These are phyloP conservation scores for Plotosus lineatus DNA, from an alignment of 2,113 vertebrate species.

Conservation along the genomic window DNA sequence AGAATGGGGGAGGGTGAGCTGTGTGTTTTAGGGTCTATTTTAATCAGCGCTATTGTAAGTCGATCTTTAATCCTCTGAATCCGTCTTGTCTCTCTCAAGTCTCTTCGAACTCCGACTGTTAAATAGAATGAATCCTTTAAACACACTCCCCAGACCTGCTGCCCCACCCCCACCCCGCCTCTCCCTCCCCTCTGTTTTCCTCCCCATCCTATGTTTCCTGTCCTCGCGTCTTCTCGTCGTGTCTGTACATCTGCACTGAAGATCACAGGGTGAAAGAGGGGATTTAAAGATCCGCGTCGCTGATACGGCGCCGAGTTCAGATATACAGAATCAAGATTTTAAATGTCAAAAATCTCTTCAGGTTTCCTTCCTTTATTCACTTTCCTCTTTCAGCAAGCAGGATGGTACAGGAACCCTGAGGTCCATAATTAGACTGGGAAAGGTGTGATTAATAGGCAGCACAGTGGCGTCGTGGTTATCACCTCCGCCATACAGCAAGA, in stretches of 20 bases:
- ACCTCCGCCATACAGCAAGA: too few relatives aligned
- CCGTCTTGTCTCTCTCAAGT: slow-evolving; percentile 31
- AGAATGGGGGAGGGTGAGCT: neutral
- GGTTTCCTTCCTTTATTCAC: neutral
- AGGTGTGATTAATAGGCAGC: too few relatives aligned
- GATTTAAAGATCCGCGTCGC: slow-evolving; percentile 5
- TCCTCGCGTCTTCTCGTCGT: slow-evolving; percentile 1
- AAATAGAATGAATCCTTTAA: slow-evolving; percentile 23
- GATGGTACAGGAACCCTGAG: too few relatives aligned
- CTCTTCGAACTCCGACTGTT: neutral
- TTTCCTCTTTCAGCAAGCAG: too few relatives aligned
- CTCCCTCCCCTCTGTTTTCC: slow-evolving; percentile 1
- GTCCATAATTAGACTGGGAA: too few relatives aligned
- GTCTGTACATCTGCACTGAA: slow-evolving; percentile 1
- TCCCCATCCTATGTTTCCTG: slow-evolving; percentile 28
- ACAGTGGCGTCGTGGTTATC: too few relatives aligned
- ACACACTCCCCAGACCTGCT: slow-evolving; percentile 26
- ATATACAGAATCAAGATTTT: neutral
- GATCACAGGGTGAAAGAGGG: slow-evolving; percentile 12
- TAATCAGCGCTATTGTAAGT: slow-evolving; percentile 41
- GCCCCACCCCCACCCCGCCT: slow-evolving; percentile 6
- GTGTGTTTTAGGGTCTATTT: slow-evolving; percentile 28
- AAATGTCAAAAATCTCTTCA: neutral
- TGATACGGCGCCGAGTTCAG: neutral
- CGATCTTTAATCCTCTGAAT: neutral